These are phyloP conservation scores for Aphidius gifuensis DNA, from an alignment of 1,140 invertebrate genomes.

Conservation along the genomic window DNA sequence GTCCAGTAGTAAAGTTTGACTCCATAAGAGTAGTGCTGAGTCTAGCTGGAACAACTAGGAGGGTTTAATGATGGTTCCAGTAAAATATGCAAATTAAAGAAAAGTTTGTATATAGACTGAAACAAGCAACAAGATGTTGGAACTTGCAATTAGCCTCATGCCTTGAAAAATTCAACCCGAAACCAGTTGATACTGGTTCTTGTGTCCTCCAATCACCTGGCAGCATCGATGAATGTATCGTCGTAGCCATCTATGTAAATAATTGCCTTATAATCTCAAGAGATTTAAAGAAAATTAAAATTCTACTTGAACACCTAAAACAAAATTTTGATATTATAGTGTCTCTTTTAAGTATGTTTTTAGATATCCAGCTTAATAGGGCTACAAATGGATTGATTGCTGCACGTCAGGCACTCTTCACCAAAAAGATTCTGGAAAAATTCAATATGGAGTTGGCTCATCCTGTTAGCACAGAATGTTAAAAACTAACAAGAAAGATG, in stretches of 20 bases:
- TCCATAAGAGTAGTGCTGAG: slow-evolving; percentile 20
- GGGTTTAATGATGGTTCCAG: slow-evolving; percentile 28
- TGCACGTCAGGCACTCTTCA: slow-evolving; percentile 32
- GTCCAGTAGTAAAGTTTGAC: slow-evolving; percentile 24
- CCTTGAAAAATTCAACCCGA: slow-evolving; percentile 20
- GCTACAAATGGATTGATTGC: slow-evolving; percentile 19
- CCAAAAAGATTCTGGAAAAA: slow-evolving; percentile 23
- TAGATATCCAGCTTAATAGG: slow-evolving; percentile 28
- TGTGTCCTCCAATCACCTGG: slow-evolving; percentile 14
- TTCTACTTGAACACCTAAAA: slow-evolving; percentile 23
- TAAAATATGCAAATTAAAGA: slow-evolving; percentile 33
- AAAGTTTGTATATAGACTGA: slow-evolving; percentile 35
- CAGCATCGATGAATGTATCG: slow-evolving; percentile 24
- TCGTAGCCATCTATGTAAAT: slow-evolving; percentile 27
- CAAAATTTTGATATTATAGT: slow-evolving; percentile 27
- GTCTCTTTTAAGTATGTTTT: slow-evolving; percentile 18
- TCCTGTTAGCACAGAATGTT: slow-evolving; percentile 2
- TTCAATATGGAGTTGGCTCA: slow-evolving; percentile 17
- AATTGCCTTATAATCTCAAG: slow-evolving; percentile 20
- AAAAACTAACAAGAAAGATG: slow-evolving; percentile 39
- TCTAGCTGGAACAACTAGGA: slow-evolving; percentile 43
- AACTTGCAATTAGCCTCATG: slow-evolving; percentile 34
- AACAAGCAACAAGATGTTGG: slow-evolving; percentile 46
- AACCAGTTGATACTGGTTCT: slow-evolving; percentile 18
- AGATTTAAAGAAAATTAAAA: slow-evolving; percentile 14